Base-by-base conservation (phyloP, 2,888 invertebrate species). In the Stenodera caucasica region DNA sequence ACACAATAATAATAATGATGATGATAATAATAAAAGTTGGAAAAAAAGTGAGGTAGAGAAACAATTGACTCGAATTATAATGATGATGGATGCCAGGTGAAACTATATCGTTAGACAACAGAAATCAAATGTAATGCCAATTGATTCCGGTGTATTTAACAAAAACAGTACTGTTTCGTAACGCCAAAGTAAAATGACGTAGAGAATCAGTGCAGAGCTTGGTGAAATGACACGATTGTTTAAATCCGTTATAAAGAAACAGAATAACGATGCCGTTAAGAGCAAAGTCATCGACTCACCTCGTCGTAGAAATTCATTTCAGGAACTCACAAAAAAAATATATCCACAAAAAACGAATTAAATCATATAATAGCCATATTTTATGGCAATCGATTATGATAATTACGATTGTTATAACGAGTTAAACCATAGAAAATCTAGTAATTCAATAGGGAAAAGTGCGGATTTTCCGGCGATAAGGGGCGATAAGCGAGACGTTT, bases 251-350 rank as follows among this genome's bases (percentile, higher is more conserved):
- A 76, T 76, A 67, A 75, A 70, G 37, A 72, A 74, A 73, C 74
- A 73, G 71, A 72, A 73, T 68, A 66, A 65, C 68, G 70, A 67
- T 77, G 74, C 78, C 77, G 78, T 78, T 78, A 78, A 78, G 76
- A 77, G 76, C 76, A 76, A 77, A 77, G 77, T 73, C 78, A 77
- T 78, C 74, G 77, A 73, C 73, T 76, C 74, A 77, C 77, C 75
- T n/a, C n/a, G n/a, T 77, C 72, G 37, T 37, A 69, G 68, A 66
- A 61, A 65, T 68, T 64, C 69, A 66, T 68, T 70, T 67, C 64
- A n/a, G n/a, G n/a, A n/a, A n/a, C n/a, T n/a, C n/a, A n/a, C n/a
- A n/a, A n/a, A n/a, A n/a, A n/a, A n/a, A n/a, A n/a, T n/a, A n/a
- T n/a, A n/a, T n/a, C n/a, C n/a, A n/a, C n/a, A n/a, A n/a, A n/a